Evolutionary conservation across 2,888 invertebrate genomes (phyloP), one percentile per base, ranked within the genome.

Genomic region (Plutella xylostella): DNA sequence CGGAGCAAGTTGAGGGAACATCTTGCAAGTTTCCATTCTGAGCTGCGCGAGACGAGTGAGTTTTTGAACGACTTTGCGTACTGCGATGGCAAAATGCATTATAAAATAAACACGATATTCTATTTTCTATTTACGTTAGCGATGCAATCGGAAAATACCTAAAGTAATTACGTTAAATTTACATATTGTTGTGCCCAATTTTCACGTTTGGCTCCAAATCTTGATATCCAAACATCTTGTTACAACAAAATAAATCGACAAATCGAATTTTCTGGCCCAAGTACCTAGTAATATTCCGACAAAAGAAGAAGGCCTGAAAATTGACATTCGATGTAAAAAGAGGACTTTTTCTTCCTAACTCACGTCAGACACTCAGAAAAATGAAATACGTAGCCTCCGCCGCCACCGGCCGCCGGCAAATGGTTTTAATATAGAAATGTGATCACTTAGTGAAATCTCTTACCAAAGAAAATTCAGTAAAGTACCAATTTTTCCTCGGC

Each of bases 361-460:
- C 77, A 72, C 72, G 72, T 74, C 79, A 72, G 72, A 80, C 82
- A 83, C 82, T 83, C 80, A 82, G 79, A 79, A 72, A 82, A 83
- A 83, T 83, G 83, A 83, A 82, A 83, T 82, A 80, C 80, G 80
- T 75, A 73, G 73, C 74, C 75, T 66, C 73, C 70, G 72, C 77
- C 65, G 79, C 78, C 78, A 78, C 76, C 77, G 72, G 76, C 76
- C n/a, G n/a, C n/a, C n/a, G n/a, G n/a, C n/a, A n/a, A 80, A 82
- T 82, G 79, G 82, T 80, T 79, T 80, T 82, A 82, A 83, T 83
- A 83, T 82, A 82, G 82, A 82, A 83, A 83, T 82, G 83, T 82
- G 82, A 80, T 83, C 82, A 83, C 82, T 82, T 83, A 82, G 82
- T 78, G 79, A 78, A 80, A 82, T 82, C 82, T 82, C 79, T 72